Conservation (phyloP, 2,113 vertebrate species). For the Nasalis larvatus region DNA sequence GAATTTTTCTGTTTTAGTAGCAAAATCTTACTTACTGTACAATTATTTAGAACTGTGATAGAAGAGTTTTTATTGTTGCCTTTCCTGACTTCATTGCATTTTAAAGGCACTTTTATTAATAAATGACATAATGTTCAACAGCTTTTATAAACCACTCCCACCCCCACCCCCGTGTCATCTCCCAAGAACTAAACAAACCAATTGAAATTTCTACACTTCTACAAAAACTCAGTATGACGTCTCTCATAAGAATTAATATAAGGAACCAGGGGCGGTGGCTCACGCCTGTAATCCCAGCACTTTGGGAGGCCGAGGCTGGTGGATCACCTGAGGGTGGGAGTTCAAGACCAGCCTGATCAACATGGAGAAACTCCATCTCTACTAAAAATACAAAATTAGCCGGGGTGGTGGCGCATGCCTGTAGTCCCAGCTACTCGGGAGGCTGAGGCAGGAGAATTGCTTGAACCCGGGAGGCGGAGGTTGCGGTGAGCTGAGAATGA, state of each 20-base stretch:
- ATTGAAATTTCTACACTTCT: not conserved
- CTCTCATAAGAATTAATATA: not conserved
- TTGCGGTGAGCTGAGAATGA: too few species aligned
- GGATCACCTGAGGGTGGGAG: too few species aligned
- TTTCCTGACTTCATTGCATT: not conserved
- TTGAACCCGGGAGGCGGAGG: too few species aligned
- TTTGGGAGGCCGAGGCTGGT: too few species aligned
- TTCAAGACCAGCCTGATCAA: too few species aligned
- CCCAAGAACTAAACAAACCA: not conserved
- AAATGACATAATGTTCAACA: not conserved
- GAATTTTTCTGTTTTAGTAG: not conserved
- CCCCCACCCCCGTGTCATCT: too few species aligned
- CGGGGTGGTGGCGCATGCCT: too few species aligned
- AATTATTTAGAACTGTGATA: not conserved
- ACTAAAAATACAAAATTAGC: too few species aligned
- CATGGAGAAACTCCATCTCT: too few species aligned
- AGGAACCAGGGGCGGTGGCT: not conserved
- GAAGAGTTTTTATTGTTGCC: not conserved
- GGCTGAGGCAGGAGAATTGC: too few species aligned
- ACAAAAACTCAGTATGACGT: not conserved
- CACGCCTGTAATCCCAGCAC: too few species aligned
- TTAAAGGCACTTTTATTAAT: conserved; percentile 31
- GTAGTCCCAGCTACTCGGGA: too few species aligned
- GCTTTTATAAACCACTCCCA: not conserved
- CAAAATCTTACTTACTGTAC: not conserved